Evolutionary conservation across 2,113 vertebrate genomes (phyloP).

Genomic region (Phalacrocorax brasilianus): DNA sequence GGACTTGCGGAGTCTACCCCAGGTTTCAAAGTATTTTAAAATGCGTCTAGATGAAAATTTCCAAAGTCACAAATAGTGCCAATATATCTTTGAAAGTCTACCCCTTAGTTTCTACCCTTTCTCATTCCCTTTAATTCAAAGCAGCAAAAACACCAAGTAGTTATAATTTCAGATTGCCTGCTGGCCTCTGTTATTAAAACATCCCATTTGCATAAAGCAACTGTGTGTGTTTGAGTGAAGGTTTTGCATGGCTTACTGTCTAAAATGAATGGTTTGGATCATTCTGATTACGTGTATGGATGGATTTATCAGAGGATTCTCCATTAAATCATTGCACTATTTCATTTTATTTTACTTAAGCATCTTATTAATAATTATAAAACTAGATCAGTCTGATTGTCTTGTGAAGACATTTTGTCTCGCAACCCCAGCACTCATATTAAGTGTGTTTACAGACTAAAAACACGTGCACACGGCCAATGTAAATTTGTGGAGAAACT

Average conservation of each 20-base stretch:
- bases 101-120: neutral
- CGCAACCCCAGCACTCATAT: neutral
- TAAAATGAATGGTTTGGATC: neutral
- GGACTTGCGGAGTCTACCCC: neutral
- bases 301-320: neutral
- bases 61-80: neutral
- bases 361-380: neutral
- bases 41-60: neutral
- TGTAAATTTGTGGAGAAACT: slow-evolving; percentile 20
- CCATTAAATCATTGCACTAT: neutral
- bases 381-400: neutral
- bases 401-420: neutral
- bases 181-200: neutral
- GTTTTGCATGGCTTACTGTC: neutral
- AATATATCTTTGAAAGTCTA: neutral
- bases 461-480: neutral
- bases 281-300: neutral
- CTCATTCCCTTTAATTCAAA: neutral
- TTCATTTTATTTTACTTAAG: neutral
- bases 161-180: neutral
- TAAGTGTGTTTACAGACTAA: slow-evolving; percentile 16
- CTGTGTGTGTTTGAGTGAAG: neutral
- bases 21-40: neutral
- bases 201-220: accelerated
- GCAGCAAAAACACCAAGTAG: neutral